Evolutionary conservation across 2,797 vertebrate species (phyloP).

Genomic region (Mycteria americana): DNA sequence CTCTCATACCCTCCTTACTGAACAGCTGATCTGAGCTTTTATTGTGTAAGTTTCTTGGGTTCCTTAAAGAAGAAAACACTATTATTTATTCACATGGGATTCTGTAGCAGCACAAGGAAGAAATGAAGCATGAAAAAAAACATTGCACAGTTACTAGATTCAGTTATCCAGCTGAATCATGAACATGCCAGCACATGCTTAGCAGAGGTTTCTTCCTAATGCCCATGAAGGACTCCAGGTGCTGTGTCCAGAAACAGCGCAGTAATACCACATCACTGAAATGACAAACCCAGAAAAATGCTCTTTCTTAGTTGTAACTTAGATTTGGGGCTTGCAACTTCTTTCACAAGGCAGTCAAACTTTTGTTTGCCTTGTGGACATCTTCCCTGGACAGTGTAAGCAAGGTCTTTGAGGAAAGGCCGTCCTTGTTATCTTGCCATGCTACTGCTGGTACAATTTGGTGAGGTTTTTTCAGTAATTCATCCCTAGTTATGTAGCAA

Average conservation of each 20-base stretch:
- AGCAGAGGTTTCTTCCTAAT: neutral
- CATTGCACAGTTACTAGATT: neutral
- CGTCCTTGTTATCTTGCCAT: neutral
- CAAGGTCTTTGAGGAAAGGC: neutral
- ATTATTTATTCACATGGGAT: neutral
- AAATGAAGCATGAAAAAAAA: neutral
- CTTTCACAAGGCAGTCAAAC: neutral
- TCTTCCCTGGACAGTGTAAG: neutral
- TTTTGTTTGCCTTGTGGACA: neutral
- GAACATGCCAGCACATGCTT: neutral
- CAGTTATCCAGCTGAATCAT: neutral
- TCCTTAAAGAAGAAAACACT: neutral
- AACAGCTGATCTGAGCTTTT: neutral
- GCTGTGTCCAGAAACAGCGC: neutral
- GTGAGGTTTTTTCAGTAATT: fast-evolving
- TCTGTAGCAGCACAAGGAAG: neutral
- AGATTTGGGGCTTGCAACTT: neutral
- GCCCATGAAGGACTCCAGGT: neutral
- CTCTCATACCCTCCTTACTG: fast-evolving
- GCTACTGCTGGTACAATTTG: neutral
- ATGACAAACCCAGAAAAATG: neutral
- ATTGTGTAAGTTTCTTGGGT: neutral
- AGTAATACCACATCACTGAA: neutral
- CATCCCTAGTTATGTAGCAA: neutral
- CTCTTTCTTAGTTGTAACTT: neutral